A percentile compares a stretch with the other conserved stretches of the same genome.
Conservation (phyloP, 2,797 vertebrate species). For the Eupleurogrammus muticus region DNA sequence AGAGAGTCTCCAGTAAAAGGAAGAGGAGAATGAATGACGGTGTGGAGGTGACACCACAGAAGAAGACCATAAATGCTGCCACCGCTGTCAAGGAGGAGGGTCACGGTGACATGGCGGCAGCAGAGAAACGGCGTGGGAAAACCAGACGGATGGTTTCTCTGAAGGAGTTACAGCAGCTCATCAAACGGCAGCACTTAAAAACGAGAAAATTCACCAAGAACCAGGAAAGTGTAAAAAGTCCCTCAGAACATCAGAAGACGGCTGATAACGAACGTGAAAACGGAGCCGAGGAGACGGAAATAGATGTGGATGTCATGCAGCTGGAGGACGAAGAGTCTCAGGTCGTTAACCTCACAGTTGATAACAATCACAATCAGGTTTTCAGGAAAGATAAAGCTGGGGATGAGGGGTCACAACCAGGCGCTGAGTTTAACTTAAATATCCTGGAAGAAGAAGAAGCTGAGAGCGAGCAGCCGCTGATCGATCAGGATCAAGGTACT, state of each 20-base stretch:
- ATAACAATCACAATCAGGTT: constrained; percentile 38
- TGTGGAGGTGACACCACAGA: background rate
- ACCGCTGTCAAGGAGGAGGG: background rate
- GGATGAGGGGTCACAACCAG: background rate
- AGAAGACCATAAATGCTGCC: background rate
- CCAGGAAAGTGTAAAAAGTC: background rate
- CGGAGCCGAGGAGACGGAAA: background rate
- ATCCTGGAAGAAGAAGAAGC: constrained; percentile 1
- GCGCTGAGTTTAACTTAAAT: background rate
- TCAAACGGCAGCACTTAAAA: constrained; percentile 42
- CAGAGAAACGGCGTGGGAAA: background rate
- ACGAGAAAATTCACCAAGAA: constrained; percentile 21
- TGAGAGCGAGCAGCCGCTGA: background rate
- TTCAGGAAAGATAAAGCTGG: background rate
- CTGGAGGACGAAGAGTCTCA: background rate
- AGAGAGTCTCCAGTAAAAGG: background rate
- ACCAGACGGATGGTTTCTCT: constrained; percentile 29
- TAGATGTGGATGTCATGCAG: background rate
- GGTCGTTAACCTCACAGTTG: background rate
- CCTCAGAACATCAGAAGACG: background rate
- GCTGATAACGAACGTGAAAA: background rate
- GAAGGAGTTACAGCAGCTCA: constrained; percentile 54
- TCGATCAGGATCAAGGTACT: constrained; percentile 45
- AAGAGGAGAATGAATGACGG: background rate
- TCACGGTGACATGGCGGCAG: background rate